Percentiles rank a stretch among this genome's conserved stretches.
These are phyloP conservation scores for Eupithecia centaureata DNA, from an alignment of 2,888 invertebrate species.

Conservation along the genomic window DNA sequence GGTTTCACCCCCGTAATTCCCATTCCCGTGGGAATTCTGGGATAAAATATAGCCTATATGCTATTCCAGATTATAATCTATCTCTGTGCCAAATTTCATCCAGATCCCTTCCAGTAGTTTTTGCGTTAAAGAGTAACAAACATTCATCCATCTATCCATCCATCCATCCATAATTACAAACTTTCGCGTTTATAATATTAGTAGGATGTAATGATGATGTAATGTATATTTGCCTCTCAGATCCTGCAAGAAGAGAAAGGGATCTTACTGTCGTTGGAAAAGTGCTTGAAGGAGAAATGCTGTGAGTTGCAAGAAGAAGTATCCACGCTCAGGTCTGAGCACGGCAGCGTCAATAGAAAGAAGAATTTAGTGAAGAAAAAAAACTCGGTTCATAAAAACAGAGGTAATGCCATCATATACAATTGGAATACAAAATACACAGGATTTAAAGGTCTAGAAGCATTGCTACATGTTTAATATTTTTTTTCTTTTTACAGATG, in stretches of 20 bases:
- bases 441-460: neutral
- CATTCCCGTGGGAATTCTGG: too few relatives aligned
- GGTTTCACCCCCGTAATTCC: too few relatives aligned
- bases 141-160: too few relatives aligned
- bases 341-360: slow-evolving; percentile 76
- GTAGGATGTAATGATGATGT: neutral
- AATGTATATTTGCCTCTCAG: slow-evolving; percentile 60
- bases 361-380: slow-evolving; percentile 82
- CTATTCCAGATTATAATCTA: too few relatives aligned
- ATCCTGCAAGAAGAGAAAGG: slow-evolving; percentile 91
- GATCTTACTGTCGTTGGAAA: slow-evolving; percentile 88
- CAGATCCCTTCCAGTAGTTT: too few relatives aligned
- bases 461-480: neutral
- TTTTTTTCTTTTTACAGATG: slow-evolving; percentile 71
- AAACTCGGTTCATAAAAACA: slow-evolving; percentile 70
- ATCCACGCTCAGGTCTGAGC: slow-evolving; percentile 82
- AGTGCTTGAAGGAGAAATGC: slow-evolving; percentile 89
- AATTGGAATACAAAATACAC: neutral
- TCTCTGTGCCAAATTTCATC: too few relatives aligned
- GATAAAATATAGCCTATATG: too few relatives aligned
- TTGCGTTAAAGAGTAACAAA: too few relatives aligned
- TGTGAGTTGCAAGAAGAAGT: slow-evolving; percentile 90
- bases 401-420: slow-evolving; percentile 60
- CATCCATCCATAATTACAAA: too few relatives aligned
- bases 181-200: too few relatives aligned